A percentile compares a stretch with the other conserved stretches of the same genome.
These are phyloP conservation scores for Furcifer pardalis DNA, from an alignment of 2,797 vertebrate genomes.

Conservation along the genomic window DNA sequence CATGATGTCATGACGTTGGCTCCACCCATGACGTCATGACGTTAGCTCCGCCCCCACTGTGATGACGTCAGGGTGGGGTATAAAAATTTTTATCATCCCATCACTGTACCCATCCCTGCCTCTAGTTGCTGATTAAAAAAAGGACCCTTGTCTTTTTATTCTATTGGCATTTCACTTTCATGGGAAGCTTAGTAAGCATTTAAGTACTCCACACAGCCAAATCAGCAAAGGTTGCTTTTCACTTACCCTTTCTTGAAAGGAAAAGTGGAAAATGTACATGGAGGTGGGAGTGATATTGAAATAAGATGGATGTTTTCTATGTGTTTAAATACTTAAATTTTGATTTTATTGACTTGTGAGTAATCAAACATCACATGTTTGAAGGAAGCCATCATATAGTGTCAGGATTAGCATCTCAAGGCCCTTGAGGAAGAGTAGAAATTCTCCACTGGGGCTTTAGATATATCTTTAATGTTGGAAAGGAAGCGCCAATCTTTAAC, in stretches of 20 bases:
- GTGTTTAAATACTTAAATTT: neutral
- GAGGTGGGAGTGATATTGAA: neutral
- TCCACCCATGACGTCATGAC: too few species aligned
- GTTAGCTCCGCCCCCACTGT: too few species aligned
- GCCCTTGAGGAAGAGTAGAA: neutral
- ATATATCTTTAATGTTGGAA: too few species aligned
- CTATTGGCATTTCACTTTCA: neutral
- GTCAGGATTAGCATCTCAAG: neutral
- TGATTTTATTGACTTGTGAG: neutral
- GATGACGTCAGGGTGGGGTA: too few species aligned
- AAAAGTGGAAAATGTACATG: neutral
- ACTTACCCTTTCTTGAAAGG: constrained; percentile 17
- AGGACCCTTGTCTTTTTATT: constrained; percentile 9
- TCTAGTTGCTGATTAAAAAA: neutral
- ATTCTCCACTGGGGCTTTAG: neutral
- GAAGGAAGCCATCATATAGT: neutral
- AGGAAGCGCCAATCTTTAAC: too few species aligned
- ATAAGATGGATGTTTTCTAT: neutral
- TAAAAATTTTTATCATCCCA: too few species aligned
- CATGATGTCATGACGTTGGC: too few species aligned
- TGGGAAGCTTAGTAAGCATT: constrained; percentile 32
- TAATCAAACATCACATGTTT: neutral
- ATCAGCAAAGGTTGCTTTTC: constrained; percentile 19
- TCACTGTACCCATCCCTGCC: constrained; percentile 14
- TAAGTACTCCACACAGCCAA: constrained; percentile 20